Conservation (phyloP, 2,113 vertebrate species). For the Boleophthalmus pectinirostris region DNA sequence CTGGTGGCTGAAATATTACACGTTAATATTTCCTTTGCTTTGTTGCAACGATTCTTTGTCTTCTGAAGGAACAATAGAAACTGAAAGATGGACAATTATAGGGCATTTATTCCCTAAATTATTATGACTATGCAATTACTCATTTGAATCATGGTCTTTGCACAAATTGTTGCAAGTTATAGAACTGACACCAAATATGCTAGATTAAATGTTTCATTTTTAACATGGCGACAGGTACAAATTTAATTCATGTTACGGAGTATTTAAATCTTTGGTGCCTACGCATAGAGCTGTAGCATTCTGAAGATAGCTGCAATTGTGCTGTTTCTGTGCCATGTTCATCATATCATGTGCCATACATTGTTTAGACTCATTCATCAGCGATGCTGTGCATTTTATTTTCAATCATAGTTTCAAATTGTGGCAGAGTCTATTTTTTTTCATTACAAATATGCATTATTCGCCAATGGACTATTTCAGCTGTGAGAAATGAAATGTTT, state of each 20-base stretch:
- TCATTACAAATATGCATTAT: too few species aligned
- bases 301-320: not conserved
- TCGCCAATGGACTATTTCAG: not conserved
- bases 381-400: too few species aligned
- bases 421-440: too few species aligned
- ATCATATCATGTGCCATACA: constrained; percentile 9
- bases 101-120: constrained; percentile 54
- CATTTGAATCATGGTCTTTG: constrained; percentile 49
- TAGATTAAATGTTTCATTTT: constrained; percentile 23
- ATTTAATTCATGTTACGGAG: constrained; percentile 6
- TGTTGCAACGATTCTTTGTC: constrained; percentile 25
- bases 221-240: constrained; percentile 4
- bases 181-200: constrained; percentile 25
- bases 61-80: constrained; percentile 49
- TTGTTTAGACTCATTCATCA: constrained; percentile 18
- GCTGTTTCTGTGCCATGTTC: constrained; percentile 4
- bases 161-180: constrained; percentile 49
- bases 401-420: too few species aligned
- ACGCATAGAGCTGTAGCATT: not conserved
- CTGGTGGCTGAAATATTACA: constrained; percentile 43
- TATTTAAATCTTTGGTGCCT: not conserved
- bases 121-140: constrained; percentile 65
- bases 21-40: constrained; percentile 46
- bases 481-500: constrained; percentile 52
- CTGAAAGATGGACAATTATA: constrained; percentile 12